phyloP scores from a whole-genome alignment of 2,888 invertebrate species.

The Torymus aiolomorphi region DNA sequence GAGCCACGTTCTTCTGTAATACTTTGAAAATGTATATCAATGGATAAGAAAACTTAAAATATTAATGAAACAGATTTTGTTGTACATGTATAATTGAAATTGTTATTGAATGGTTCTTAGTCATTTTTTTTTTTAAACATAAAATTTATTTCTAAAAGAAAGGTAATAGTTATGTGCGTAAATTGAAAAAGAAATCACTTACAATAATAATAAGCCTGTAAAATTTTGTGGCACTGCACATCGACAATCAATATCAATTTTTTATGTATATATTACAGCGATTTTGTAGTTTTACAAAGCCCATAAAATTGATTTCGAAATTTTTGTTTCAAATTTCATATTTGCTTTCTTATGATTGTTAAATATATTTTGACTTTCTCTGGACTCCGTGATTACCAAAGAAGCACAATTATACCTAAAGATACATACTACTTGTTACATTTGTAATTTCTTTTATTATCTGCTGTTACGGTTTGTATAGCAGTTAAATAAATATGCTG shows the following conservation, averaged over 20 bases:
- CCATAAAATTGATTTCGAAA: constrained; percentile 42
- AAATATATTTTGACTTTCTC: constrained; percentile 30
- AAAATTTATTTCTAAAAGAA: constrained; percentile 8
- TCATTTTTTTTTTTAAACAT: not conserved
- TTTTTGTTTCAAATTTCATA: constrained; percentile 4
- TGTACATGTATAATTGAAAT: not conserved
- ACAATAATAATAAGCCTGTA: not conserved
- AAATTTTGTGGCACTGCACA: constrained; percentile 64
- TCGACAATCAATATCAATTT: constrained; percentile 64
- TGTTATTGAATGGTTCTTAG: not conserved
- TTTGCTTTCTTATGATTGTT: constrained; percentile 27
- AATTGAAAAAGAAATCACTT: constrained; percentile 23
- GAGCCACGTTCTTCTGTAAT: constrained; percentile 50
- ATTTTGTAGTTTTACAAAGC: constrained; percentile 65
- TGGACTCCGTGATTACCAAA: constrained; percentile 67
- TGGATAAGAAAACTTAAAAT: constrained; percentile 28
- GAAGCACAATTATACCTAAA: constrained; percentile 67
- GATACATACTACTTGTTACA: constrained; percentile 70
- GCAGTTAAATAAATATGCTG: constrained; percentile 70
- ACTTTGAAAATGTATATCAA: constrained; percentile 34
- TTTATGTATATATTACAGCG: constrained; percentile 62
- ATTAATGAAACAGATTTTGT: constrained; percentile 30
- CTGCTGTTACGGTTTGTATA: constrained; percentile 65
- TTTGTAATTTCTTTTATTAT: constrained; percentile 68
- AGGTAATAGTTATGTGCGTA: constrained; percentile 1